Evolutionary conservation across 1,140 invertebrate species (phyloP), one percentile per base, ranked within the genome.

Genomic region (Carposina sasakii): DNA sequence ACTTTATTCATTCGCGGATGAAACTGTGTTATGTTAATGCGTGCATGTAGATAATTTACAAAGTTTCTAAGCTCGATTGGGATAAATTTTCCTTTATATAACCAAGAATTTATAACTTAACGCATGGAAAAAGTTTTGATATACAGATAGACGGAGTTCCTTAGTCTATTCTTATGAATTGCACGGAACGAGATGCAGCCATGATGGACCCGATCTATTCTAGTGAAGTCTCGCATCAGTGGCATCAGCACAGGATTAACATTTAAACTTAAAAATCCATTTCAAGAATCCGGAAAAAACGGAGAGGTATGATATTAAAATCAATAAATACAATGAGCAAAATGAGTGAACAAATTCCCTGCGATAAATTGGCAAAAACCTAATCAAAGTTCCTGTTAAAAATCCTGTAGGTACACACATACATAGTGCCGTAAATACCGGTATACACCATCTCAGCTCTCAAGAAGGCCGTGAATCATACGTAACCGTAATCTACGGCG

Each of bases 401-500:
- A 28, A 28, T 28, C 12, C 24, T 28, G 12, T 28, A 28, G 24
- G 6, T 28, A 28, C 24, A 6, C 24, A 6, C 6, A 28, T 28
- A 12, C 24, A 28, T 6, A 6, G 12, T 28, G 6, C 12, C 21
- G 26, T 6, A 45, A 45, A 45, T 26, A 30, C 24, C n/a, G 15
- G 13, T 19, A 1, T 30, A 34, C 41, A 10, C 37, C 22, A 23
- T 16, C 39, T 10, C 20, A 15, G 34, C 33, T 45, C 24, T 44
- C 39, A 44, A n/a, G 21, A 28, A 33, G 36, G 52, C 57, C 60
- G 62, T 83, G 64, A 58, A 76, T 81, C 76, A 79, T 54, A 58
- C 56, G 59, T 75, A 78, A 81, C 70, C 54, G 64, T 81, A 83
- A 83, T 83, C 77, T 83, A 79, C 67, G 76, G 47, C 59, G 50